phyloP scores from a whole-genome alignment of 2,797 vertebrate species.

The Mus minutoides region DNA sequence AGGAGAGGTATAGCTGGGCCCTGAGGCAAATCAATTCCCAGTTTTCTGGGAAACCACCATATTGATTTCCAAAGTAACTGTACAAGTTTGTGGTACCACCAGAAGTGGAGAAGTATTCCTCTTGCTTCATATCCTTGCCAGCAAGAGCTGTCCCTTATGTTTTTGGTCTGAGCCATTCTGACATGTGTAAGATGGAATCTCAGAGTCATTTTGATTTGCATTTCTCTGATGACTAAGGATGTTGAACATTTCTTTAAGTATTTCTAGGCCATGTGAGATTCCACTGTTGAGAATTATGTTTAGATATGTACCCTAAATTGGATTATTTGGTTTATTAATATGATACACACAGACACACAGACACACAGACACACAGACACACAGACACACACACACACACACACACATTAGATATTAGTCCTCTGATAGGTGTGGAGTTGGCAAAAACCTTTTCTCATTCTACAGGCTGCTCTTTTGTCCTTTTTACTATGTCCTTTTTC shows the following conservation, averaged over 20 bases:
- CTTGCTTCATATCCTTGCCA: neutral
- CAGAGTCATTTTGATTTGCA: neutral
- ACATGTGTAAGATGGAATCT: neutral
- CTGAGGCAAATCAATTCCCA: neutral
- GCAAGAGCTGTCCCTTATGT: neutral
- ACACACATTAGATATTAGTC: no score
- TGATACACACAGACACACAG: no score
- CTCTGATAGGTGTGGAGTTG: neutral
- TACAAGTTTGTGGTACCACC: neutral
- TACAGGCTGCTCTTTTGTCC: neutral
- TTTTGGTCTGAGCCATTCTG: neutral
- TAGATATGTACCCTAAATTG: neutral
- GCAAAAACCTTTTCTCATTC: neutral
- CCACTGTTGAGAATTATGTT: neutral
- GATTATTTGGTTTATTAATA: neutral
- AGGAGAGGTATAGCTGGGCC: neutral
- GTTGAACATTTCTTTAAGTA: neutral
- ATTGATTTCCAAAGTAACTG: neutral
- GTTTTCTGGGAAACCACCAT: neutral
- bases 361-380: no score
- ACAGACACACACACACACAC: no score
- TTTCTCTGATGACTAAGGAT: neutral
- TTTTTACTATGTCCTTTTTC: neutral
- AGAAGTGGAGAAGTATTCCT: neutral
- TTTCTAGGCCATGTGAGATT: neutral